Evolutionary conservation across 2,888 invertebrate genomes (phyloP), one percentile per base, ranked within the genome.

Genomic region (Drosophila atroscutellata): DNA sequence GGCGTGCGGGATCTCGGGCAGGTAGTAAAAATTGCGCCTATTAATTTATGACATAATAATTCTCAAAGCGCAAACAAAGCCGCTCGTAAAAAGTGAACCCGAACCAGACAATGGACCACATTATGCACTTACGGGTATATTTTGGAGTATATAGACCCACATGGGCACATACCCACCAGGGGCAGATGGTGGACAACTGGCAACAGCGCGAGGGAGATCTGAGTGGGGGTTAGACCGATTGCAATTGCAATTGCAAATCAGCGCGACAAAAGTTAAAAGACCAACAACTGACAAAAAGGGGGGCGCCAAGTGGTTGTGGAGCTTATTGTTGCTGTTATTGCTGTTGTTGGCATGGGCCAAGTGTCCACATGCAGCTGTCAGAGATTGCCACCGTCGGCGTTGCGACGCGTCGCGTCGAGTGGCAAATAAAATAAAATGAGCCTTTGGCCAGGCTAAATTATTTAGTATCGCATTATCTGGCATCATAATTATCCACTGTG

Each of bases 391-490:
- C 84, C 58, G 87, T 74, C 58, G 55, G 55, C 37, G 55, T 37
- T 37, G 55, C 37, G 55, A 37, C 26, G 69, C 52, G 45, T 26
- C n/a, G 49, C 36, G 72, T 83, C 83, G 83, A 75, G 77, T 86
- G 86, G 80, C 75, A 72, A 82, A 86, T 75, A 77, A 69, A 71
- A 73, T 77, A 70, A 83, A 85, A 72, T 61, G 66, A 68, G 63
- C 68, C 56, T 66, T 62, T 69, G 64, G 68, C 75, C 66, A 51
- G 56, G 77, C 77, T 73, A 83, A 80, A 83, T 83, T 83, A 83
- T 86, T 83, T 81, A 78, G 83, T 89, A 85, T 85, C 88, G 77
- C 86, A 91, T 91, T 91, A 91, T 91, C 91, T 91, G 89, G 89
- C 91, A 91, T 90, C 91, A 91, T 91, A 91, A 91, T 91, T 91